Percentiles rank a stretch among this genome's conserved stretches.
phyloP scores from a whole-genome alignment of 1,140 invertebrate species.

The Sminthurides bifidus region DNA sequence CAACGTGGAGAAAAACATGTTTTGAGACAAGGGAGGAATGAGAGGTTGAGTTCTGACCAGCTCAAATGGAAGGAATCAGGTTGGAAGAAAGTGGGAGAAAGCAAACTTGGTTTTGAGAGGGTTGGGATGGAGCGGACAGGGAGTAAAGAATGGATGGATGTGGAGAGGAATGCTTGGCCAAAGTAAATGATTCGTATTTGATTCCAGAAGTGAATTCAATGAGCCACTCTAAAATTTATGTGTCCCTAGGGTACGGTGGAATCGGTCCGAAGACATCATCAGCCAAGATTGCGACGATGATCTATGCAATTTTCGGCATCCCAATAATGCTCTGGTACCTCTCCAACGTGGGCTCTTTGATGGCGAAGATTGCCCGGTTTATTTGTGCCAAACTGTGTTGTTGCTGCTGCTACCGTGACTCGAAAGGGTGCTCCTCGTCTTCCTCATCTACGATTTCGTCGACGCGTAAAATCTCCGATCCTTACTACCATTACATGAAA shows the following conservation, averaged over 20 bases:
- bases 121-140: not conserved
- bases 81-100: too few relatives aligned
- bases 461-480: conserved; percentile 23
- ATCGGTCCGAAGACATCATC: conserved; percentile 34
- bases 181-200: not conserved
- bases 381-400: conserved; percentile 41
- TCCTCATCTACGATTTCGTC: conserved; percentile 16
- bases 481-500: conserved; percentile 25
- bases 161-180: not conserved
- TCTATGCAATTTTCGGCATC: conserved; percentile 35
- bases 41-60: too few relatives aligned
- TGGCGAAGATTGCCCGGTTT: conserved; percentile 39
- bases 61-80: too few relatives aligned
- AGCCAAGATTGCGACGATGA: conserved; percentile 34
- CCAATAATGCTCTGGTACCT: conserved; percentile 35
- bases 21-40: too few relatives aligned
- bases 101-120: too few relatives aligned
- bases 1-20: too few relatives aligned
- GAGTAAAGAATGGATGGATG: not conserved
- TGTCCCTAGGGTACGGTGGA: conserved; percentile 34
- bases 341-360: conserved; percentile 33
- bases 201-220: conserved; percentile 18
- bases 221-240: conserved; percentile 19
- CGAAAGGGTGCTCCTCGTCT: not conserved
- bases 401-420: conserved; percentile 32